Evolutionary conservation across 1,140 invertebrate species (phyloP).

Genomic region (Panagrolaimus sp.): DNA sequence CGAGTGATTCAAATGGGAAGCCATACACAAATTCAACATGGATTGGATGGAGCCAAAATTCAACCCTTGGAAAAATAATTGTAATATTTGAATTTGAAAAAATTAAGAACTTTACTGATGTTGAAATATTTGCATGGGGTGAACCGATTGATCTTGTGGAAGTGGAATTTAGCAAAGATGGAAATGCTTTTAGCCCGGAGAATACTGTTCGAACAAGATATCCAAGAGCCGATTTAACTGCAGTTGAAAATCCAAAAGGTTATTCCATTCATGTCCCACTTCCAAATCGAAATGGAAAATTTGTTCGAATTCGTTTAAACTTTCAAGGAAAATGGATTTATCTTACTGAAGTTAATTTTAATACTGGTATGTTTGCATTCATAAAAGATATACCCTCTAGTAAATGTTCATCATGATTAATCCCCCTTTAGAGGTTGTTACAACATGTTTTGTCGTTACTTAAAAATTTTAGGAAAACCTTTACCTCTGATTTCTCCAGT

Average conservation of each 20-base stretch:
- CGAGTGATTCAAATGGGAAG: conserved; percentile 13
- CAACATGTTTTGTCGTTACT: not conserved
- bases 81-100: conserved; percentile 23
- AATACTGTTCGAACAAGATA: not conserved
- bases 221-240: not conserved
- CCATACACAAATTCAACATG: conserved; percentile 18
- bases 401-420: too few species aligned
- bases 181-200: not conserved
- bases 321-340: conserved; percentile 21
- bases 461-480: conserved; percentile 1
- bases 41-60: conserved; percentile 21
- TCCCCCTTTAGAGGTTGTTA: too few species aligned
- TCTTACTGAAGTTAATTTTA: conserved; percentile 25
- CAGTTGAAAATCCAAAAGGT: not conserved
- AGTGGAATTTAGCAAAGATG: conserved; percentile 18
- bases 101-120: conserved; percentile 7
- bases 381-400: too few species aligned
- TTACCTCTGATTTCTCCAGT: not conserved
- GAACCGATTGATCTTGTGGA: conserved; percentile 7
- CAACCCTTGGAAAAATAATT: not conserved
- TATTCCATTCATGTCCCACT: conserved; percentile 3
- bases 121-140: conserved; percentile 21
- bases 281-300: not conserved
- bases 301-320: conserved; percentile 16
- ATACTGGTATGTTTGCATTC: conserved; percentile 15